phyloP scores from a whole-genome alignment of 2,113 vertebrate genomes.

The Toxostoma redivivum region DNA sequence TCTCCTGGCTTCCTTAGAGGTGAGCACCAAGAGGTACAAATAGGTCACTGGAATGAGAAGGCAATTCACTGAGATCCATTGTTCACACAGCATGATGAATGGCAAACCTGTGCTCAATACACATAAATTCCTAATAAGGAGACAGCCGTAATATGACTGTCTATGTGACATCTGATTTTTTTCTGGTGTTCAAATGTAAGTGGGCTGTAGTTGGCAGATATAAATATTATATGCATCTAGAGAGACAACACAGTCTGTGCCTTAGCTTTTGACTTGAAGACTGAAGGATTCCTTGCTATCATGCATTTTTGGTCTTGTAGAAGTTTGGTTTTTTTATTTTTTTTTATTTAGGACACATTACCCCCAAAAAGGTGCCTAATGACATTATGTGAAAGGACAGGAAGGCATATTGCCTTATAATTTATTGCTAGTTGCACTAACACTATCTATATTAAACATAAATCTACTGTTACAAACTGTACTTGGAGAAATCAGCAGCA shows the following conservation, averaged over 20 bases:
- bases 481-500: not conserved
- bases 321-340: not conserved
- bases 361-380: not conserved
- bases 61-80: not conserved
- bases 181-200: accelerated
- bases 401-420: not conserved
- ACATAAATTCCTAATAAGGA: not conserved
- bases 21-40: not conserved
- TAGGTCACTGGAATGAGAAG: not conserved
- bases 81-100: accelerated
- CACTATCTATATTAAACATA: not conserved
- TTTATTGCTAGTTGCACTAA: not conserved
- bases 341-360: not conserved
- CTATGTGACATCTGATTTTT: not conserved
- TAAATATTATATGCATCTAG: not conserved
- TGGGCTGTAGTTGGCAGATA: not conserved
- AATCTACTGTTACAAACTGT: not conserved
- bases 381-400: not conserved
- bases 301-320: not conserved
- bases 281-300: not conserved
- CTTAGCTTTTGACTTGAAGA: not conserved
- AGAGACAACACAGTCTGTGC: not conserved
- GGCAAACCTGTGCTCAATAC: not conserved
- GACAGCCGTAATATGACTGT: not conserved
- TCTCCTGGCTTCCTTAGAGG: not conserved